Evolutionary conservation across 2,113 vertebrate species (phyloP), one percentile per base, ranked within the genome.

Genomic region (Riparia riparia): DNA sequence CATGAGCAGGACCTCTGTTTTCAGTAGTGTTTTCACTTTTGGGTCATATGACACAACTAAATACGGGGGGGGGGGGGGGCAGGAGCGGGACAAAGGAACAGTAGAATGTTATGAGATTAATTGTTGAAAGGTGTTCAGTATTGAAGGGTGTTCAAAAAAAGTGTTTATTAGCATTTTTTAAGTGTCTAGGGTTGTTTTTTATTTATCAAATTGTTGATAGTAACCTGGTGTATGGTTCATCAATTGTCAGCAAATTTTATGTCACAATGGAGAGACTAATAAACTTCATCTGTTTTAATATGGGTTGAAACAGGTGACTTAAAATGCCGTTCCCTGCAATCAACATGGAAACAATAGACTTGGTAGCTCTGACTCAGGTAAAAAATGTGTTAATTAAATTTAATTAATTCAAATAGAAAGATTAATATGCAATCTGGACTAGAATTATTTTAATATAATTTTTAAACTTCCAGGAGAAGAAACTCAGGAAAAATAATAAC

Each of bases 51-150:
- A 76, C 25, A n/a, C 2, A 6, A n/a, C 4, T 13, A 57, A 81
- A 17, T n/a, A 17, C 10, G 11, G 3, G 5, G 11, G 6, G n/a
- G 10, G 10, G 11, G 3, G 5, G 11, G 6, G n/a, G 10, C 6
- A 54, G 10, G 32, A 29, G 34, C 2, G 4, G 18, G 5, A 3
- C 3, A 78, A 64, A 5, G 4, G 7, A 45, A 41, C 15, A 69
- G 17, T 14, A 68, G 7, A 68, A 16, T 49, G 26, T 31, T 65
- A 53, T 17, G 31, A 25, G 2, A 47, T 47, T 32, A 61, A 26
- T 41, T 82, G 14, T 5, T 61, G 14, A 81, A 64, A 22, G 7
- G 3, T 47, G 16, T 65, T 72, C 12, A n/a, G 4, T 24, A 31
- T 10, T 45, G 7, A 80, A 57, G 15, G 3, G 5, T 56, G 3